These are phyloP conservation scores for Gymnarchus niloticus DNA, from an alignment of 2,113 vertebrate species.

Conservation along the genomic window DNA sequence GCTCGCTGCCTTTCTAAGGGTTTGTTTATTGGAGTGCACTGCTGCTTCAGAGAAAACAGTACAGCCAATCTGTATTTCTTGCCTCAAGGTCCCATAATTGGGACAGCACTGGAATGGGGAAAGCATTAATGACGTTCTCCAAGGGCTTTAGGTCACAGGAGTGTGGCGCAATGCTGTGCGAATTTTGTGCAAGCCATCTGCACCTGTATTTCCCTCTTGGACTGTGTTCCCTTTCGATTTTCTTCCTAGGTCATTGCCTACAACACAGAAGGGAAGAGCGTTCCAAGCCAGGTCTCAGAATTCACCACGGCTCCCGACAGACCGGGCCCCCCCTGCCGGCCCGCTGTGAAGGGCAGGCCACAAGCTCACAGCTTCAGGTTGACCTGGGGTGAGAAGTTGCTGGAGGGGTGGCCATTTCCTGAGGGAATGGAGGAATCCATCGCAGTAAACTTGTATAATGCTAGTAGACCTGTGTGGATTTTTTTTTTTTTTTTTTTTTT, in stretches of 20 bases:
- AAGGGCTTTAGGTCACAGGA: too few species aligned
- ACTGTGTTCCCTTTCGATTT: slow-evolving; percentile 7
- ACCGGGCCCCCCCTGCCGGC: slow-evolving; percentile 77
- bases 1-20: neutral
- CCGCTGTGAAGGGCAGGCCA: slow-evolving; percentile 78
- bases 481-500: too few species aligned
- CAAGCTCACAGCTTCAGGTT: slow-evolving; percentile 84
- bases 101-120: neutral
- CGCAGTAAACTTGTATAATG: neutral
- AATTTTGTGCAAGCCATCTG: neutral
- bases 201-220: neutral
- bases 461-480: neutral
- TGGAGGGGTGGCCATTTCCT: neutral
- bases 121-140: neutral
- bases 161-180: neutral
- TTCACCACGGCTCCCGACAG: slow-evolving; percentile 83
- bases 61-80: neutral
- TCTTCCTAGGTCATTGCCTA: slow-evolving; percentile 80
- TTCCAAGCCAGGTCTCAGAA: slow-evolving; percentile 83
- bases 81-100: neutral
- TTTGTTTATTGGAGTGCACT: neutral
- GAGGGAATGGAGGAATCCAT: neutral
- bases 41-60: neutral
- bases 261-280: slow-evolving; percentile 93
- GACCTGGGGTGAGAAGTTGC: slow-evolving; percentile 75